These are phyloP conservation scores for Neodon shergylaensis DNA, from an alignment of 2,113 vertebrate genomes.

Conservation along the genomic window DNA sequence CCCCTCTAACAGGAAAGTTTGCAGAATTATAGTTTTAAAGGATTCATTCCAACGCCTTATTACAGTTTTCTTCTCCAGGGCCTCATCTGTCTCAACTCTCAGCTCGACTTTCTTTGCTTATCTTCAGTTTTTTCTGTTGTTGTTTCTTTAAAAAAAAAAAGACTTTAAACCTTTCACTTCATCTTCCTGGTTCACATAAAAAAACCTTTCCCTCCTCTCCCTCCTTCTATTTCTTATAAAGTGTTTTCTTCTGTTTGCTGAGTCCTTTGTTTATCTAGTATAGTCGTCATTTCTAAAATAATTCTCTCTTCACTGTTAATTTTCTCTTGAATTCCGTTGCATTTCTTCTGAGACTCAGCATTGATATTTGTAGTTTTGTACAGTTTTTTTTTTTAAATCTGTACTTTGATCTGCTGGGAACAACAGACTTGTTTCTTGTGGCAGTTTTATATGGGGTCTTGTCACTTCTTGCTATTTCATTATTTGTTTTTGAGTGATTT, in stretches of 20 bases:
- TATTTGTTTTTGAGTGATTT: background rate
- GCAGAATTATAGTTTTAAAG: background rate
- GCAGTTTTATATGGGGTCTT: background rate
- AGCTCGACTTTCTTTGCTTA: no score
- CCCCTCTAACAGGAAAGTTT: background rate
- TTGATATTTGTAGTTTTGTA: background rate
- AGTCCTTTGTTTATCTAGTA: background rate
- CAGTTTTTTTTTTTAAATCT: background rate
- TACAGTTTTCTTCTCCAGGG: background rate
- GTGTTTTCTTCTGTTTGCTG: background rate
- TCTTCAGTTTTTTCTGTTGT: background rate
- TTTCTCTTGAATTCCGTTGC: background rate
- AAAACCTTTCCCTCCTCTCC: background rate
- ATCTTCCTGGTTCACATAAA: background rate
- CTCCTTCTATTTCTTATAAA: background rate
- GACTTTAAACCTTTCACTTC: background rate
- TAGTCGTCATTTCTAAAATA: background rate
- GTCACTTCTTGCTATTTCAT: background rate
- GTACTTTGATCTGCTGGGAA: background rate
- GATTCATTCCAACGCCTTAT: background rate
- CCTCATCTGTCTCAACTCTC: background rate
- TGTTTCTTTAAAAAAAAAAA: background rate
- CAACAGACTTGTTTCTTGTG: background rate
- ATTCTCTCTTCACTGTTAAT: background rate
- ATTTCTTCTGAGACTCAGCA: background rate